Conservation (phyloP, 2,113 vertebrate species). For the Cebus imitator region DNA sequence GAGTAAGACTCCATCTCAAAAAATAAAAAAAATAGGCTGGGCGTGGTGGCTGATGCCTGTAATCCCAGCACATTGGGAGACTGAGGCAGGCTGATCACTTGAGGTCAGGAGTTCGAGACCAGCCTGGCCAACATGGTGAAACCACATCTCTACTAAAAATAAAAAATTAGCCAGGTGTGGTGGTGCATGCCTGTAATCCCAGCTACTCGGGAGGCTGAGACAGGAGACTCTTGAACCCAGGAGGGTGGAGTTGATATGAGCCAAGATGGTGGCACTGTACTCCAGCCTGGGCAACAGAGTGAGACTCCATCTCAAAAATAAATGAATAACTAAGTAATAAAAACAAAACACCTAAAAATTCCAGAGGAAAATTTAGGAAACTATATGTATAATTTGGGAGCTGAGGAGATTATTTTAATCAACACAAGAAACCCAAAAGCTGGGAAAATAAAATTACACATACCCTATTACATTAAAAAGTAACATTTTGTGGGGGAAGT, state of each 20-base stretch:
- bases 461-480: not conserved
- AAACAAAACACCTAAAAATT: not conserved
- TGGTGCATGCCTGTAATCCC: too few species aligned
- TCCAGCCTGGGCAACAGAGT: not conserved
- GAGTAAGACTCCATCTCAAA: not conserved
- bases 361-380: not conserved
- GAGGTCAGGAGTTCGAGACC: too few species aligned
- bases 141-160: too few species aligned
- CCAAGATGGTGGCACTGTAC: not conserved
- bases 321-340: not conserved
- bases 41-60: too few species aligned
- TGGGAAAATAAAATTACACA: not conserved
- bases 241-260: too few species aligned
- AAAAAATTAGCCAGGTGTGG: too few species aligned
- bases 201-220: too few species aligned
- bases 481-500: not conserved
- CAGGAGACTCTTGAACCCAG: too few species aligned
- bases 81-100: too few species aligned
- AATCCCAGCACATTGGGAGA: too few species aligned
- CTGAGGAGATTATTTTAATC: not conserved
- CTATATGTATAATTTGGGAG: not conserved
- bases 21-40: not conserved
- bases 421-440: not conserved
- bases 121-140: too few species aligned
- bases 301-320: not conserved